Percentiles rank a stretch among this genome's conserved stretches.
phyloP scores from a whole-genome alignment of 2,888 invertebrate genomes.

The Acleris laterana region DNA sequence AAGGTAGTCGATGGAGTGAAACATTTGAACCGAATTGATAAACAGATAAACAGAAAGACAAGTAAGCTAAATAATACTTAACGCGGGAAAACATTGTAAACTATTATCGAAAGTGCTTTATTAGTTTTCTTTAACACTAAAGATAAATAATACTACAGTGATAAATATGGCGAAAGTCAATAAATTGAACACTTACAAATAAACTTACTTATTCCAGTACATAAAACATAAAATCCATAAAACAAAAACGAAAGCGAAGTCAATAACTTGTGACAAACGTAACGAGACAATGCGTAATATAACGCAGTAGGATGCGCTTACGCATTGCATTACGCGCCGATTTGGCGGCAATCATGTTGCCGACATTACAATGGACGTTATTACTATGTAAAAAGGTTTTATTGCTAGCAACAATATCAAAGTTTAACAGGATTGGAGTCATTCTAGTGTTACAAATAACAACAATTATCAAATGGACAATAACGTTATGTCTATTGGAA shows the following conservation, averaged over 20 bases:
- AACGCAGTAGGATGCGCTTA: conserved; percentile 17
- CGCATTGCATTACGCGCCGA: conserved; percentile 46
- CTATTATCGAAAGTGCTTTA: too few relatives aligned
- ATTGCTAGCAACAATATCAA: not conserved
- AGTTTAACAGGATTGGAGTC: not conserved
- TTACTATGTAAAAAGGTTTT: conserved; percentile 21
- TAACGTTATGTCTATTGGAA: too few relatives aligned
- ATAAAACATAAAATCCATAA: not conserved
- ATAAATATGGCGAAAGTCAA: not conserved
- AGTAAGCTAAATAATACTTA: too few relatives aligned
- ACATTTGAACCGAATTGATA: too few relatives aligned
- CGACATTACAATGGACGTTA: conserved; percentile 26
- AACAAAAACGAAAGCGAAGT: conserved; percentile 32
- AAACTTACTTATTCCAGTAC: not conserved
- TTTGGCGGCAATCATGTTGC: conserved; percentile 45
- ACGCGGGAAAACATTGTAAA: too few relatives aligned
- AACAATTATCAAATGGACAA: too few relatives aligned
- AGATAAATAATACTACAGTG: too few relatives aligned
- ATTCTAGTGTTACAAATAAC: too few relatives aligned
- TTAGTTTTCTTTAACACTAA: too few relatives aligned
- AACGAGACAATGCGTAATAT: conserved; percentile 23
- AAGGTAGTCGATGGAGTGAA: rapidly evolving
- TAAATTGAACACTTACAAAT: not conserved
- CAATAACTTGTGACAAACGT: conserved; percentile 21
- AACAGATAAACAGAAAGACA: too few relatives aligned